Evolutionary conservation across 2,888 invertebrate species (phyloP), one percentile per base, ranked within the genome.

Genomic region (Amphipoea lucens): DNA sequence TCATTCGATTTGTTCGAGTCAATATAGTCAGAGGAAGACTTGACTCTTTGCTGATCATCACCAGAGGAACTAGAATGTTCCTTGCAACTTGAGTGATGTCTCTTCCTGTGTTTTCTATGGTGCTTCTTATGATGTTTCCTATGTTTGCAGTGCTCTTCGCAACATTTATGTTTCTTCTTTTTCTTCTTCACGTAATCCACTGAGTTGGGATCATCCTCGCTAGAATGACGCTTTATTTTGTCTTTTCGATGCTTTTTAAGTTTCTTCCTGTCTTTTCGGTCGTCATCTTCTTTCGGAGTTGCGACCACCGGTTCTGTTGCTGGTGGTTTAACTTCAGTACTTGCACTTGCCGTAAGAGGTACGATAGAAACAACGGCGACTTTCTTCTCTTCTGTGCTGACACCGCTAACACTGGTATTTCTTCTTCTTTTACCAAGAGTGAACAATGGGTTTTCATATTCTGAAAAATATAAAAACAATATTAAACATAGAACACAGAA

Each of bases 361-460:
- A 63, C 6, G 42, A 92, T 88, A 57, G 81, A 17, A 60, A 87
- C 86, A 77, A 88, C 71, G 4, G 90, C 87, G 11, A 71, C 62
- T 90, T 95, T 97, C 92, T 97, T 97, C n/a, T 97, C 98, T 87
- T 97, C 97, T 65, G 97, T 97, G 71, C 94, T 95, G 0, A 97
- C 96, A 23, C 98, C 97, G 67, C 95, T 96, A 0, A 97, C 96
- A 29, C 98, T 98, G 7, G 98, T 97, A 82, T 98, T 97, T 85
- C 98, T 97, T 92, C 98, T 97, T 88, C 98, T 97, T 93, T 98
- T 98, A 54, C 98, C 98, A 81, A 98, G 94, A 12, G 98, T 98
- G 88, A 98, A 96, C 36, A 99, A 94, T 7, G 98, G 98, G 94
- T 98, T 98, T 94, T 98, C 98, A 91, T 98, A 98, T 94, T 98